phyloP scores from a whole-genome alignment of 2,888 invertebrate genomes.

The Glomeris marginata region DNA sequence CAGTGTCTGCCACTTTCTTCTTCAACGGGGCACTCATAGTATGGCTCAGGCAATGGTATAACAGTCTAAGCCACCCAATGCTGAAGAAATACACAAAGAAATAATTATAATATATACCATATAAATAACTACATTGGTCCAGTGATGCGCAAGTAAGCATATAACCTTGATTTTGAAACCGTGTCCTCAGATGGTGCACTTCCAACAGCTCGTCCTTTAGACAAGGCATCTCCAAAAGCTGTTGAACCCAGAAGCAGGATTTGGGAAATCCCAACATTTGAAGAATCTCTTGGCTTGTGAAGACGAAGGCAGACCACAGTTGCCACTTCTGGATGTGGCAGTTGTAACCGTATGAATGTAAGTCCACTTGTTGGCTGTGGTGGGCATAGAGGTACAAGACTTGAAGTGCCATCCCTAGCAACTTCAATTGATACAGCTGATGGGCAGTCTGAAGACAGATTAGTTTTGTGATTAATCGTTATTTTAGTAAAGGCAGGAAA shows the following conservation, averaged over 20 bases:
- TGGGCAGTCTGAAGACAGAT: conserved; percentile 50
- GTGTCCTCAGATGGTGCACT: conserved; percentile 25
- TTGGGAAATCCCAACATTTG: conserved; percentile 75
- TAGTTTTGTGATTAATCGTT: neutral
- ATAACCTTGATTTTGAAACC: conserved; percentile 27
- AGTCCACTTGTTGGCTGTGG: conserved; percentile 75
- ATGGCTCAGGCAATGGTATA: conserved; percentile 56
- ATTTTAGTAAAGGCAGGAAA: neutral
- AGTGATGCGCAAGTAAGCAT: neutral
- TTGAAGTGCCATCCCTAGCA: conserved; percentile 59
- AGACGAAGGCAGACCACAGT: conserved; percentile 61
- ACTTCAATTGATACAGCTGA: conserved; percentile 76
- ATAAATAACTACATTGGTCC: neutral
- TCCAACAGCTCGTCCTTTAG: conserved; percentile 17
- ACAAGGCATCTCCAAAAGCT: conserved; percentile 50
- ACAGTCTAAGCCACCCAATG: conserved; percentile 67
- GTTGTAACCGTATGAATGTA: conserved; percentile 67
- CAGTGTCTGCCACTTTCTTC: conserved; percentile 32
- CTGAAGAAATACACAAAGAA: no score
- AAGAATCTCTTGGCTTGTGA: conserved; percentile 76
- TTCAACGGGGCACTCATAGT: conserved; percentile 23
- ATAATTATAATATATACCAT: no score
- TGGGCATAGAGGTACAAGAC: conserved; percentile 65
- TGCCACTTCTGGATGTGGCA: conserved; percentile 70
- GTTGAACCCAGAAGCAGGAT: conserved; percentile 69